Base-by-base conservation (phyloP, 2,113 vertebrate species). In the Oreochromis spilurus region DNA sequence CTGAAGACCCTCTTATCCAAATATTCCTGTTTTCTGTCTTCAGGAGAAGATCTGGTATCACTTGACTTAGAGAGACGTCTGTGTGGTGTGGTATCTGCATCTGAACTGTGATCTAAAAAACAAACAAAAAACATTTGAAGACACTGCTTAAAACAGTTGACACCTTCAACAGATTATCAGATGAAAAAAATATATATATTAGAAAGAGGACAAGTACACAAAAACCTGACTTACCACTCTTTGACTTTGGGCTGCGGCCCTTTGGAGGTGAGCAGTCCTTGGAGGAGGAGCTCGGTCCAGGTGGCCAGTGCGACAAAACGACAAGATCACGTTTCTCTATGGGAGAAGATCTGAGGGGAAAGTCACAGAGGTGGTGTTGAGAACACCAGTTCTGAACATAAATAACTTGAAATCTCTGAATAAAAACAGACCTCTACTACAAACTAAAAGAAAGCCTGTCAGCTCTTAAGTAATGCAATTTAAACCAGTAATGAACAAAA, bases 301-400 rank as follows among this genome's bases (percentile, higher is more conserved):
- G 92, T 9, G 96, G 93, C 96, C 96, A 97, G 75, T 96, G 95
- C 2, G 96, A 97, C 77, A 96, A 94, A 78, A 96, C 93, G 6
- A 97, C 96, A 65, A 97, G 95, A 83, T 97, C 96, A 1, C 91
- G 94, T 81, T 95, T 94, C 92, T 97, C 96, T 79, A 96, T 90
- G 31, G 96, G 95, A 78, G 96, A 96, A n/a, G 95, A 95, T 87
- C 96, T 97, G 90, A 19, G 84, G 62, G 88, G 53, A 82, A 60
- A 70, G 16, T 54, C 14, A 70, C 7, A 43, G 36, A 50, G 14
- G 38, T n/a, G 6, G 21, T 6, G 60, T 87, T 83, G 89, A 45
- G 16, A 43, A 84, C 31, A 29, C 17, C 70, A 50, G 6, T 13
- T 5, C 5, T 10, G 6, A 77, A 50, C 26, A 34, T 50, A 19